These are phyloP conservation scores for Dicranocentrus wangi DNA, from an alignment of 2,888 invertebrate species.

Conservation along the genomic window DNA sequence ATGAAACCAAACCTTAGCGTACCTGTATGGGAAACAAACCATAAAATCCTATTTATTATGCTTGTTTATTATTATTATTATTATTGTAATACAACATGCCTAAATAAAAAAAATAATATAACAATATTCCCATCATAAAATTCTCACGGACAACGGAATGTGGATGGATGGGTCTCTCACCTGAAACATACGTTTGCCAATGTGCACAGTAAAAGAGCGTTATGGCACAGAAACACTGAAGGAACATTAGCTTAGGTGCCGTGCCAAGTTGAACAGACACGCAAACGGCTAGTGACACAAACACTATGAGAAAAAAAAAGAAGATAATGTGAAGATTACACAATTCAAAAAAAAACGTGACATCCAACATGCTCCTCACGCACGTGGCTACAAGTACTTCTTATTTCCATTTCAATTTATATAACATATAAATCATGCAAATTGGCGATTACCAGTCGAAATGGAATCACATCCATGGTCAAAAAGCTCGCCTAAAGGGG, in stretches of 20 bases:
- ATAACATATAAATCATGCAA: not conserved
- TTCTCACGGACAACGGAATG: not conserved
- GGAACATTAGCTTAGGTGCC: slow-evolving; percentile 95
- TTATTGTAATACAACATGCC: no score
- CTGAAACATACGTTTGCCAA: slow-evolving; percentile 99
- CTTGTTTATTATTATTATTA: no score
- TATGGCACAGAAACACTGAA: slow-evolving; percentile 95
- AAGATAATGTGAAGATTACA: slow-evolving; percentile 4
- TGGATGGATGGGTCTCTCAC: slow-evolving; percentile 74
- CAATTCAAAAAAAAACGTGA: no score
- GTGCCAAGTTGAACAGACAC: slow-evolving; percentile 93
- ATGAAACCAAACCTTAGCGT: slow-evolving; percentile 91
- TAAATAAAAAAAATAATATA: no score
- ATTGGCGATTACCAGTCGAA: slow-evolving; percentile 81
- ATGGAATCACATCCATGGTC: slow-evolving; percentile 99
- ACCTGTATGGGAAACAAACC: slow-evolving; percentile 75
- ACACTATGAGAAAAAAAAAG: slow-evolving; percentile 78
- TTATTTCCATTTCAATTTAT: not conserved
- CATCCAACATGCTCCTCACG: no score
- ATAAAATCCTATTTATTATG: no score
- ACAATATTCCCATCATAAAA: not conserved
- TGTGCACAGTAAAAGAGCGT: slow-evolving; percentile 98
- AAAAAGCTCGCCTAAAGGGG: slow-evolving; percentile 94
- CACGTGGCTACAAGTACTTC: no score
- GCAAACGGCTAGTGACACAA: slow-evolving; percentile 97